Evolutionary conservation across 92 coral and sea anemone genomes (phyloP), one percentile per base, ranked within the genome.

Genomic region (Ricordea florida): DNA sequence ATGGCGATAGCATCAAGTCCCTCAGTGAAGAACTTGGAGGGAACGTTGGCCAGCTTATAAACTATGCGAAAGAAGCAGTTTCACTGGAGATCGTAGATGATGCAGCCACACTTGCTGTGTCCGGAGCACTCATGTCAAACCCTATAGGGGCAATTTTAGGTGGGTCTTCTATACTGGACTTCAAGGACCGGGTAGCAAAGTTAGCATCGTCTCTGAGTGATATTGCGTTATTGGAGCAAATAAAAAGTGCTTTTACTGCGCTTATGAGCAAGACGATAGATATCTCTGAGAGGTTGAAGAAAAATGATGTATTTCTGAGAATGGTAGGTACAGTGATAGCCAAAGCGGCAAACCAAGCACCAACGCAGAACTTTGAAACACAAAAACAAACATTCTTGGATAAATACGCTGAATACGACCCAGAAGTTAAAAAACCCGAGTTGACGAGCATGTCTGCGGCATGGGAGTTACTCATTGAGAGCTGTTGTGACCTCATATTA

Each of bases 371-470:
- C 27, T 78, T 67, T 44, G 84, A 67, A 40, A 23, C 57, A 6
- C 56, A 18, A 4, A 78, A 42, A 32, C 69, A 67, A 44, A 30
- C 7, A 28, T 78, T 78, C 57, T 52, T 78, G 0, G 20, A 32
- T 35, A 7, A 45, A 2, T 78, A 78, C 52, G 32, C 9, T 2
- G 37, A 11, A 14, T 67, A 78, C 20, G 55, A 66, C 32, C 84
- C 84, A 42, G 22, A 67, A 43, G 69, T 78, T 1, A 49, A 26
- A 43, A 52, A 57, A 24, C 77, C 84, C 0, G 84, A 78, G 66
- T 41, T 78, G 35, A 23, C 69, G 2, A 75, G 28, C 36, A 41
- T 78, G 60, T 31, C 14, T 8, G 25, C 32, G 11, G 57, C 50
- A 0, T 66, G 59, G 55, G 77, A 31, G 23, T 56, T 26, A 14